Evolutionary conservation across 2,888 invertebrate species (phyloP), one percentile per base, ranked within the genome.

Genomic region (Lycia hirtaria): DNA sequence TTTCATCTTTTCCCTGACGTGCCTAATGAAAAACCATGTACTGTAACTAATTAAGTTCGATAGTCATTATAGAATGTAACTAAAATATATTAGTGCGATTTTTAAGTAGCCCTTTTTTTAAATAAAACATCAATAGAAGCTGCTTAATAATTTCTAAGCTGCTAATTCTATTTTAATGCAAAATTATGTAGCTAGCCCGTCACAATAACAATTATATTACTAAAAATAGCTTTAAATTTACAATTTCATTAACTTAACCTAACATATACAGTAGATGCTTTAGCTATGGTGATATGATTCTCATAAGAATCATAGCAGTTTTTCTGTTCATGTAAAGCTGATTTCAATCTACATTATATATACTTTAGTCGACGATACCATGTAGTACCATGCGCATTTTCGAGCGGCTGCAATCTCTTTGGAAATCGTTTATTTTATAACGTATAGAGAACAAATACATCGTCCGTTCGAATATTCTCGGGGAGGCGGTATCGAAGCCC

Each of bases 71-170:
- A 38, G 20, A 22, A 17, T 24, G 15, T 14, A 35, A 35, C 6
- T 22, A 12, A 28, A 4, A 28, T n/a, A 28, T 10, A 26, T 24
- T 10, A 28, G 9, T 17, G 20, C 7, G 1, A 20, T 28, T n/a
- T 6, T 14, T 33, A 26, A 24, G 6, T 14, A 14, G 40, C 40
- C 40, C 40, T 24, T 38, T 37, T n/a, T 37, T 10, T 2, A 19
- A 17, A 38, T 7, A 28, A 17, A 20, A 26, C 17, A 37, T 33
- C 20, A 35, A n/a, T n/a, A n/a, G n/a, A n/a, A 56, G 56, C 52
- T 58, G 52, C 57, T 57, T 52, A 12, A 44, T 2, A 26, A 47
- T 45, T 22, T 32, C 43, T 15, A 41, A 44, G 48, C 48, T 52
- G 56, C 32, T 53, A 20, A 33, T 28, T 24, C 12, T 49, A 52